Evolutionary conservation across 2,888 invertebrate genomes (phyloP).

Genomic region (Pterobdella sp.): DNA sequence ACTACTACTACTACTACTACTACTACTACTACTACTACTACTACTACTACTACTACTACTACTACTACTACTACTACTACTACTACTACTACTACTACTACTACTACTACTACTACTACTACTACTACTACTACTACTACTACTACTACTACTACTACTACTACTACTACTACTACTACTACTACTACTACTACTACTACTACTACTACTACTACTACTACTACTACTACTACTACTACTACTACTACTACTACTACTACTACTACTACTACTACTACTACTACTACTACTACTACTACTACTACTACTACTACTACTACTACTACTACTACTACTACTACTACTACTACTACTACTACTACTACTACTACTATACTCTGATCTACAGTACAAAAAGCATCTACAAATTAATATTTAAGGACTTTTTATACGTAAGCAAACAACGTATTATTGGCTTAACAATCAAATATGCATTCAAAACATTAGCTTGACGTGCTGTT

Average conservation of each 20-base stretch:
- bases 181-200: slow-evolving; percentile 11
- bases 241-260: slow-evolving; percentile 14
- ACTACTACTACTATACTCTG: slow-evolving; percentile 8
- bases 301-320: slow-evolving; percentile 20
- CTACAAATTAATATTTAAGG: too few species aligned
- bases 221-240: slow-evolving; percentile 13
- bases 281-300: slow-evolving; percentile 12
- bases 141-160: slow-evolving; percentile 15
- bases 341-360: slow-evolving; percentile 18
- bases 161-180: slow-evolving; percentile 17
- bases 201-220: slow-evolving; percentile 17
- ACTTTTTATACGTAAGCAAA: too few species aligned
- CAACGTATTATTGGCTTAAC: too few species aligned
- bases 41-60: slow-evolving; percentile 17
- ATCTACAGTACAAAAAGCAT: too few species aligned
- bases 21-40: slow-evolving; percentile 13
- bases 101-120: slow-evolving; percentile 13
- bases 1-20: slow-evolving; percentile 15
- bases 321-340: slow-evolving; percentile 22
- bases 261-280: slow-evolving; percentile 12
- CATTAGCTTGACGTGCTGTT: too few species aligned
- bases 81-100: slow-evolving; percentile 16
- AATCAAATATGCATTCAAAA: too few species aligned
- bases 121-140: slow-evolving; percentile 13
- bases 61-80: slow-evolving; percentile 14